These are phyloP conservation scores for Dasypogon diadema DNA, from an alignment of 2,888 invertebrate genomes.

Conservation along the genomic window DNA sequence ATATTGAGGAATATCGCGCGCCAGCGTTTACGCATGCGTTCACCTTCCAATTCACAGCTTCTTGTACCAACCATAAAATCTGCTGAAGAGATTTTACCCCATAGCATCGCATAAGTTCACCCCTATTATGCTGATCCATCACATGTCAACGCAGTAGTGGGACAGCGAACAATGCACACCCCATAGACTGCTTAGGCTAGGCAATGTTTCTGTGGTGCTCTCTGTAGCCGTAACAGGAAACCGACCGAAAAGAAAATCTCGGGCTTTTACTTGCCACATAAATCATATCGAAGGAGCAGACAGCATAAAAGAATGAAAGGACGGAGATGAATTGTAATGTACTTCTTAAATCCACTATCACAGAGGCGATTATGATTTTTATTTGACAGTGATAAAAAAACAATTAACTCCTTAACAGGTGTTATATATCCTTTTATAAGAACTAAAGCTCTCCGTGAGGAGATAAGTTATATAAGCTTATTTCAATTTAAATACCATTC, in stretches of 20 bases:
- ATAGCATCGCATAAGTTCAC: slow-evolving; percentile 20
- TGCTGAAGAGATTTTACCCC: slow-evolving; percentile 8
- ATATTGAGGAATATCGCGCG: slow-evolving; percentile 7
- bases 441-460: no score
- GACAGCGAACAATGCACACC: slow-evolving; percentile 23
- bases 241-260: slow-evolving; percentile 27
- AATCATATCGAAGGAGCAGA: slow-evolving; percentile 43
- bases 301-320: background rate
- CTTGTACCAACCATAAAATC: slow-evolving; percentile 17
- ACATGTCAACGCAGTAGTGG: slow-evolving; percentile 20
- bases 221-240: background rate
- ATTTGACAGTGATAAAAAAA: no score
- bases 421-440: no score
- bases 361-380: slow-evolving; percentile 14
- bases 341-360: background rate
- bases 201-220: background rate
- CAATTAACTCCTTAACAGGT: slow-evolving; percentile 26
- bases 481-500: no score
- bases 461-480: no score
- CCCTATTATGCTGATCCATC: slow-evolving; percentile 41
- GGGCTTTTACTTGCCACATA: slow-evolving; percentile 42
- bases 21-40: slow-evolving; percentile 41
- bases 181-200: background rate
- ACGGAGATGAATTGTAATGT: slow-evolving; percentile 12
- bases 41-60: background rate